These are phyloP conservation scores for Ennomos erosarius DNA, from an alignment of 2,888 invertebrate species.

Conservation along the genomic window DNA sequence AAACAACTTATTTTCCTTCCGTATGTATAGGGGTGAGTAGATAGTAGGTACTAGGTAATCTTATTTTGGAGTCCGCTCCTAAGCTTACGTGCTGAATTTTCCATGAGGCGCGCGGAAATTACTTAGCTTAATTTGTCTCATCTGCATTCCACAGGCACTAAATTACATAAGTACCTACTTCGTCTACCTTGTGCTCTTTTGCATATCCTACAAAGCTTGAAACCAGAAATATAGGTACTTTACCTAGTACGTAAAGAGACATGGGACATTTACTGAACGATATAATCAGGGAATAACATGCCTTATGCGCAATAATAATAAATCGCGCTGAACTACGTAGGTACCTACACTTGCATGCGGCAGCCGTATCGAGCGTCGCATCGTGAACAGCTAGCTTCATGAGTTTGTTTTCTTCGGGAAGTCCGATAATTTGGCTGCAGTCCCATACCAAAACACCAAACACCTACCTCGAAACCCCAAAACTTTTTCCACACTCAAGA, in stretches of 20 bases:
- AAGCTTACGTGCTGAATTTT: conserved; percentile 28
- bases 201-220: too few species aligned
- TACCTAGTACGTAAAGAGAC: not conserved
- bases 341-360: conserved; percentile 30
- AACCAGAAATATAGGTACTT: not conserved
- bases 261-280: too few species aligned
- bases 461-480: conserved; percentile 8
- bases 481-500: not conserved
- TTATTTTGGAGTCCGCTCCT: not conserved
- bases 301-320: conserved; percentile 29
- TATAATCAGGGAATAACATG: not conserved
- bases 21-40: too few species aligned
- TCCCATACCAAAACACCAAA: conserved; percentile 42
- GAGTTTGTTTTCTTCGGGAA: conserved; percentile 69
- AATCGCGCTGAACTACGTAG: conserved; percentile 23
- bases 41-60: not conserved
- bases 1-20: too few species aligned
- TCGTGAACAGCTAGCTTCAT: conserved; percentile 54
- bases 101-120: conserved; percentile 23
- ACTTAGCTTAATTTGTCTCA: conserved; percentile 34
- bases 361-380: conserved; percentile 51
- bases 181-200: too few species aligned
- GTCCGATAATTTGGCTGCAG: conserved; percentile 72
- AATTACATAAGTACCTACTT: too few species aligned
- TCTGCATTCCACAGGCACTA: conserved; percentile 24